A percentile compares a stretch with the other conserved stretches of the same genome.
These are phyloP conservation scores for Chrysolophus pictus DNA, from an alignment of 2,797 vertebrate genomes.

Conservation along the genomic window DNA sequence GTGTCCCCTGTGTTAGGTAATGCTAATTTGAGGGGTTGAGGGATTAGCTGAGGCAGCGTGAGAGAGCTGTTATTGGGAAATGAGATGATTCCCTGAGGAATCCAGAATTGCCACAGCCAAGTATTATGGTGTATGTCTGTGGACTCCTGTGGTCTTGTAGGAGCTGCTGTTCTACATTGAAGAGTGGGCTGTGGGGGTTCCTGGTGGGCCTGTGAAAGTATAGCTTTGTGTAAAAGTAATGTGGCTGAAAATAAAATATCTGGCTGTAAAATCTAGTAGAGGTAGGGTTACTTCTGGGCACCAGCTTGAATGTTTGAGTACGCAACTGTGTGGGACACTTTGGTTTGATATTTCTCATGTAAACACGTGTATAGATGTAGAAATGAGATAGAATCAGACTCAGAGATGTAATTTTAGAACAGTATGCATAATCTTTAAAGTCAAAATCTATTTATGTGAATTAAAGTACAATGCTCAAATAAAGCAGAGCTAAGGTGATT, in stretches of 20 bases:
- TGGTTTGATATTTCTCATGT: not conserved
- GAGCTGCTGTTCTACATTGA: not conserved
- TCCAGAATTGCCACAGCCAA: not conserved
- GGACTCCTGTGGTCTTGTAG: not conserved
- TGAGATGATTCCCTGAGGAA: not conserved
- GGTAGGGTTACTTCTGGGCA: not conserved
- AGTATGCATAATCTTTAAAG: not conserved
- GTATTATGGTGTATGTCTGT: not conserved
- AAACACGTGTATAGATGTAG: not conserved
- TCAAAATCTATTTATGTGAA: not conserved
- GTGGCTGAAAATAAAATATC: not conserved
- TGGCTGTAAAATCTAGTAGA: not conserved
- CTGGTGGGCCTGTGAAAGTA: not conserved
- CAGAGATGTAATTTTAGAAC: not conserved
- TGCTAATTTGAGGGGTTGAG: not conserved
- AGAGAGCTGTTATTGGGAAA: not conserved
- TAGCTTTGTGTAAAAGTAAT: not conserved
- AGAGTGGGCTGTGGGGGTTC: not conserved
- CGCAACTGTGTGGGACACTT: not conserved
- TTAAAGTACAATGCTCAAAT: not conserved
- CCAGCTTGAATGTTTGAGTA: not conserved
- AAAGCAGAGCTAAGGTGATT: not conserved
- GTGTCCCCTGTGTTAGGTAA: not conserved
- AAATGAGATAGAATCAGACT: not conserved
- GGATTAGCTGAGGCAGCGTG: not conserved